A percentile compares a stretch with the other conserved stretches of the same genome.
phyloP scores from a whole-genome alignment of 2,888 invertebrate genomes.

The Rhodophaea formosa region DNA sequence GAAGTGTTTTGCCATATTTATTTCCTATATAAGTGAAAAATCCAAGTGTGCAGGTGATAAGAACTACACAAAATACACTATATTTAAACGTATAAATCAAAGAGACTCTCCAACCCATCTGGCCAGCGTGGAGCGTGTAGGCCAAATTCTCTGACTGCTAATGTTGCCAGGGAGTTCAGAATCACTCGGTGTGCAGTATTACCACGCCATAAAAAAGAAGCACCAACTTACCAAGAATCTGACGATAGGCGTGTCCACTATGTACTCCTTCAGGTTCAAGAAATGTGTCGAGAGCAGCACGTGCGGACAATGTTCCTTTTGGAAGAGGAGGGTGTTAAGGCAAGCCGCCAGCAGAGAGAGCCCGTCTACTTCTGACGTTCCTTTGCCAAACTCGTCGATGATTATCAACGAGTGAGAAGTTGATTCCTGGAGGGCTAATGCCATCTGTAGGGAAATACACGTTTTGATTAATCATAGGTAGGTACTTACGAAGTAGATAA shows the following conservation, averaged over 20 bases:
- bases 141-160: too few relatives aligned
- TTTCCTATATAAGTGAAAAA: too few relatives aligned
- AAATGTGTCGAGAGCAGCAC: constrained; percentile 90
- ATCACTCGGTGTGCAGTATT: too few relatives aligned
- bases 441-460: constrained; percentile 78
- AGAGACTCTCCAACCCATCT: too few relatives aligned
- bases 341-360: constrained; percentile 86
- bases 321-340: constrained; percentile 83
- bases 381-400: constrained; percentile 95
- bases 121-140: too few relatives aligned
- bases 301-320: constrained; percentile 84
- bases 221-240: constrained; percentile 73
- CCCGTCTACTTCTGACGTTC: constrained; percentile 89
- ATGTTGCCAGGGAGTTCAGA: too few relatives aligned
- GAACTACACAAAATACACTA: too few relatives aligned
- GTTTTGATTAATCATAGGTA: too few relatives aligned
- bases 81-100: too few relatives aligned
- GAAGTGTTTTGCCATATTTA: too few relatives aligned
- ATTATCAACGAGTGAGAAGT: constrained; percentile 86
- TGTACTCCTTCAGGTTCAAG: constrained; percentile 81
- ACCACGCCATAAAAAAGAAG: not conserved
- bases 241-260: constrained; percentile 77
- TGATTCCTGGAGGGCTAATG: constrained; percentile 84
- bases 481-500: too few relatives aligned
- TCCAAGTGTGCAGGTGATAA: too few relatives aligned